Base-by-base conservation (phyloP, 1,140 invertebrate genomes). In the Euwallacea similis region DNA sequence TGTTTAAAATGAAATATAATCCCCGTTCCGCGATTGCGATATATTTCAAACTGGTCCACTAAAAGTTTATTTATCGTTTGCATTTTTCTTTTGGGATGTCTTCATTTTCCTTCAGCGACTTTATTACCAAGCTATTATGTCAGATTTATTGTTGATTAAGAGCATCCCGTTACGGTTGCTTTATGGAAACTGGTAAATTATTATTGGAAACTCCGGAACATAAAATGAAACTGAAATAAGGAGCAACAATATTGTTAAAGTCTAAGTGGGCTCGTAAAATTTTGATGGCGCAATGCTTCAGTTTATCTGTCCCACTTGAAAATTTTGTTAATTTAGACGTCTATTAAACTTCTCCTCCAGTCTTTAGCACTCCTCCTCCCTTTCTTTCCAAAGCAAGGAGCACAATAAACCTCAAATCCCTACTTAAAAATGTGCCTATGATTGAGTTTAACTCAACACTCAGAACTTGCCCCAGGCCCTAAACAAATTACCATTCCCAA, bases 1-100 rank as follows among this genome's bases (percentile, higher is more conserved):
- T 68, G 66, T 68, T 68, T 68, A 68, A 68, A 68, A 68, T 68
- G 55, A 68, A 59, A 60, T 60, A 68, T 68, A 50, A 68, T 60
- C 56, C 56, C 15, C n/a, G 56, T 50, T 47, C 13, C 16, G 15
- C 66, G 42, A 60, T 60, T 47, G 55, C 43, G 42, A 46, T 47
- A 60, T 59, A 68, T 68, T 60, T 59, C 16, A 50, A 68, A 59
- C 42, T 13, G 44, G 56, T 58, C 42, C 21, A 59, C 42, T 60
- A 16, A 60, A 50, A 68, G 7, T 68, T 56, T 59, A 68, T 68
- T 59, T 60, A 68, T 68, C 46, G 56, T 60, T 59, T 59, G 66
- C 42, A 60, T 68, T 68, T 59, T 60, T 68, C 56, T 60, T 68
- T 33, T 33, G 21, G 21, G 21, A 33, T 33, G 21, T 43, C 42